Conservation (phyloP, 2,888 invertebrate species). For the Megalurothrips usitatus region DNA sequence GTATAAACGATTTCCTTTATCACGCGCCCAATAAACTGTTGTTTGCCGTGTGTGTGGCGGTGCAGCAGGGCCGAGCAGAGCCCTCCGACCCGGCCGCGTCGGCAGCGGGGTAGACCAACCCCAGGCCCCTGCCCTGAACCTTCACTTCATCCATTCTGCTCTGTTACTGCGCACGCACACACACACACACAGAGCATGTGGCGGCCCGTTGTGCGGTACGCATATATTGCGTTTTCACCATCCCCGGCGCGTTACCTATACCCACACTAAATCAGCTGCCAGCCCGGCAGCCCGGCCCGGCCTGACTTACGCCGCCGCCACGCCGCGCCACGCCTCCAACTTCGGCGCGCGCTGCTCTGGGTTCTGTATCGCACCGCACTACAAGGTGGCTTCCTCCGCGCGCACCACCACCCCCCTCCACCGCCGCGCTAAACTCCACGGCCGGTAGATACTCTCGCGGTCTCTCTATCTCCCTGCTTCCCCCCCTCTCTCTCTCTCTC, state of each 20-base stretch:
- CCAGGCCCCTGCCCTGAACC: too few species aligned
- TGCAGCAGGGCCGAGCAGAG: background rate
- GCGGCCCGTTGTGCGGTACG: background rate
- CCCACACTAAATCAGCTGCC: slow-evolving; percentile 19
- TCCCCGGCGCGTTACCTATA: slow-evolving; percentile 12
- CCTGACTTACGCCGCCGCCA: background rate
- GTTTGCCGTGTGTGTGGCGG: background rate
- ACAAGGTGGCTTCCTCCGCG: background rate
- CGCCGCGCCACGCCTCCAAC: background rate
- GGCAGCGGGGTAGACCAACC: too few species aligned
- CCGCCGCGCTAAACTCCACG: background rate
- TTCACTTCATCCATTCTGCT: slow-evolving; percentile 7
- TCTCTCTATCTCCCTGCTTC: background rate
- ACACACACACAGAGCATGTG: background rate
- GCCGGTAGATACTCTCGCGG: background rate
- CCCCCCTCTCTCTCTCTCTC: background rate
- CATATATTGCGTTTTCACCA: slow-evolving; percentile 26
- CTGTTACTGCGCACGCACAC: background rate
- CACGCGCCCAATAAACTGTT: too few species aligned
- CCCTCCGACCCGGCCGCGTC: too few species aligned
- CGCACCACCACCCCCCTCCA: background rate
- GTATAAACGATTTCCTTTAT: too few species aligned
- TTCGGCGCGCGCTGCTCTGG: too few species aligned
- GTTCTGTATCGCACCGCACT: background rate
- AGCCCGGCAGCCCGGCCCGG: background rate